Conservation (phyloP, 2,888 invertebrate genomes). For the Euclidia mi region DNA sequence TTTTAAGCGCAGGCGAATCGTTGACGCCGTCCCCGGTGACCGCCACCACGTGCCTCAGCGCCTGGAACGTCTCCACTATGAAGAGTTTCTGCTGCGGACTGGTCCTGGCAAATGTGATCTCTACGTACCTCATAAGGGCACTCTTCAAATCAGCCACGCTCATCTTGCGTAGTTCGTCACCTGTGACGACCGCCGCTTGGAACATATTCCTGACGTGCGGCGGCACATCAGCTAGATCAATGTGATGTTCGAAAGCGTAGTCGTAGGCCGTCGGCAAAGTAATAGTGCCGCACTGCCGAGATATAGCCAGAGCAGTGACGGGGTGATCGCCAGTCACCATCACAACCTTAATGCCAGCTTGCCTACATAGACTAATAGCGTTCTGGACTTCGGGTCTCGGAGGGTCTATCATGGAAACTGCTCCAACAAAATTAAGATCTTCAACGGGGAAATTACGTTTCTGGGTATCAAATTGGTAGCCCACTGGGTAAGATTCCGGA, state of each 20-base stretch:
- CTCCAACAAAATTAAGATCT: constrained; percentile 90
- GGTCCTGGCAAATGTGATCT: constrained; percentile 94
- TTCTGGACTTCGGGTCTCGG: constrained; percentile 92
- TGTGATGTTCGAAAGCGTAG: constrained; percentile 91
- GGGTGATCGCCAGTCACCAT: constrained; percentile 94
- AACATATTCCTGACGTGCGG: constrained; percentile 80
- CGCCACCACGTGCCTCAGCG: constrained; percentile 94
- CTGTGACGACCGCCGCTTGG: constrained; percentile 80
- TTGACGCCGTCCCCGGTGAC: constrained; percentile 97
- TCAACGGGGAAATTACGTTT: constrained; percentile 92
- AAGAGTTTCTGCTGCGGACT: constrained; percentile 92
- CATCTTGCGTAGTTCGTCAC: constrained; percentile 91
- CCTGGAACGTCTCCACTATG: constrained; percentile 95
- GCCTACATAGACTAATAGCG: constrained; percentile 91
- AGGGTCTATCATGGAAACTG: constrained; percentile 93
- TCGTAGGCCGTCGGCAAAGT: constrained; percentile 92
- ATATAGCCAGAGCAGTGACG: constrained; percentile 93
- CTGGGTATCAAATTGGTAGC: constrained; percentile 90
- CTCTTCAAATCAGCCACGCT: constrained; percentile 87
- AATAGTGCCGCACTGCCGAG: constrained; percentile 92
- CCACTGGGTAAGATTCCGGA: constrained; percentile 82
- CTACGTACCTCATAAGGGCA: constrained; percentile 90
- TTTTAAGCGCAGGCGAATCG: constrained; percentile 96
- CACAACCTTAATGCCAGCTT: constrained; percentile 93
- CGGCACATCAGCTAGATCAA: constrained; percentile 87